Base-by-base conservation (phyloP, 1,140 invertebrate genomes). In the Scylla paramamosain region DNA sequence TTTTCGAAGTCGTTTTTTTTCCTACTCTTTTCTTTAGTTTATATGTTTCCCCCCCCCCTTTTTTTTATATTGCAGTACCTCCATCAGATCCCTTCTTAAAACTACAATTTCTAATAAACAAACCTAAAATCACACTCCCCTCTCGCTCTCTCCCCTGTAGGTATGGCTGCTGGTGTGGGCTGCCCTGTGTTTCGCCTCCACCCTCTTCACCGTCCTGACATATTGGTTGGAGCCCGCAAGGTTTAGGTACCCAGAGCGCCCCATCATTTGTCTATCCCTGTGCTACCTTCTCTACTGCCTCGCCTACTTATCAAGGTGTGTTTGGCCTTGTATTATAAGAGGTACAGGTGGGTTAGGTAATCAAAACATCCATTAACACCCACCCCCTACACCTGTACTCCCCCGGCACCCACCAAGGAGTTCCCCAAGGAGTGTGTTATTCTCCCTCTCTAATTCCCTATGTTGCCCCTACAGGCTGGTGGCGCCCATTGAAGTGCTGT, bases 221-320 rank as follows among this genome's bases (percentile, higher is more conserved):
- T 98, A 97, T 96, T 95, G 95, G 96, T 97, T 98, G 16, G 97
- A 98, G 94, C 98, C 98, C 0, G 97, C 98, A 31, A 97, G 98
- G 96, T 99, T 99, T 97, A 98, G 98, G 45, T 99, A 99, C 97
- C 99, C 99, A 0, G 99, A 99, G 97, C 97, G 99, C 95, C 99
- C 99, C 0, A 99, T 99, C 95, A 99, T 99, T 95, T 99, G 99
- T 97, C 97, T 99, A 92, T 99, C 99, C n/a, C 98, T 99, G 16
- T 99, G 99, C 97, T 99, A 99, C 97, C 97, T 99, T 83, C 98
- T 99, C 97, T 99, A 99, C 52, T 98, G 99, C 91, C 97, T 99
- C 96, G 98, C 98, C 45, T 99, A 99, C 97, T 98, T 99, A 46
- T 98, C 99, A 92, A 99, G 99, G 39, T 98, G 98, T 97, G 97